Percentiles rank a stretch among this genome's conserved stretches.
Conservation (phyloP, 2,113 vertebrate genomes). For the Centropus unirufus region DNA sequence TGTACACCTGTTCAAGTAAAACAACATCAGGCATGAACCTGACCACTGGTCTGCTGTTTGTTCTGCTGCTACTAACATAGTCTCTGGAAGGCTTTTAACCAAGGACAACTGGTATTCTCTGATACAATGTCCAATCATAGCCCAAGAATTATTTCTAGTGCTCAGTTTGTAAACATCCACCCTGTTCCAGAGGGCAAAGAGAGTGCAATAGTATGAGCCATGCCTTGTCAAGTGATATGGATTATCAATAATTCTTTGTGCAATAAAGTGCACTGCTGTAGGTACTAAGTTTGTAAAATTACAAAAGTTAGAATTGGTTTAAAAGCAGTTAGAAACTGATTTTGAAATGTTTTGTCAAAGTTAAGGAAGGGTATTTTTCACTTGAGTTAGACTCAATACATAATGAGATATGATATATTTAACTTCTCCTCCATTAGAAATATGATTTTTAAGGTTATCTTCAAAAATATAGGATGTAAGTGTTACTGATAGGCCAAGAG, state of each 20-base stretch:
- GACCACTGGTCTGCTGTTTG: fast-evolving
- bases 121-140: background rate
- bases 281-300: background rate
- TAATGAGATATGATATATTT: background rate
- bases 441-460: background rate
- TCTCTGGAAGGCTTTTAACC: background rate
- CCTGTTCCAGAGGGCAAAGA: background rate
- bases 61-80: background rate
- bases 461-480: background rate
- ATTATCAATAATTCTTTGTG: background rate
- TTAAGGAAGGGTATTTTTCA: background rate
- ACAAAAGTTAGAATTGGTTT: background rate
- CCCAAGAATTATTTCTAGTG: background rate
- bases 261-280: background rate
- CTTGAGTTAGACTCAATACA: background rate
- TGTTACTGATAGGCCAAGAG: background rate
- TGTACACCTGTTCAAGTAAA: background rate
- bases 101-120: background rate
- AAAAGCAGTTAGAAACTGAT: background rate
- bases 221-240: background rate
- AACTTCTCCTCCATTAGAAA: background rate
- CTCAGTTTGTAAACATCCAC: background rate
- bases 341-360: background rate
- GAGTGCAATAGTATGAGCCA: background rate
- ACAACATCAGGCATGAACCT: background rate